These are phyloP conservation scores for Phalacrocorax pelagicus DNA, from an alignment of 2,113 vertebrate genomes.

Conservation along the genomic window DNA sequence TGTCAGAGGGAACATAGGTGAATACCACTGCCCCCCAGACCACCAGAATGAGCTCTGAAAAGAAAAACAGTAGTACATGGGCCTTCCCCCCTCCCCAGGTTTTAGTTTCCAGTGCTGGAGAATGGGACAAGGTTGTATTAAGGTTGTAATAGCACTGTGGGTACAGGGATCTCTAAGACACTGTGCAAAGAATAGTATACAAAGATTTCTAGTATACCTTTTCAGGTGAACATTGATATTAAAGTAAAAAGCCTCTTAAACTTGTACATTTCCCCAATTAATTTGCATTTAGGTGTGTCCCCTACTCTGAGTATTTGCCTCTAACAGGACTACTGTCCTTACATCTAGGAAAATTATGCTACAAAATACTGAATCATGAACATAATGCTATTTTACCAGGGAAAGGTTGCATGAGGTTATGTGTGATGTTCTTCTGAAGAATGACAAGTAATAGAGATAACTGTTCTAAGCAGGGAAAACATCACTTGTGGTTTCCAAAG, in stretches of 20 bases:
- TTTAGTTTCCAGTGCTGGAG: background rate
- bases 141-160: background rate
- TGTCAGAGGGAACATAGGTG: background rate
- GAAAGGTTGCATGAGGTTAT: background rate
- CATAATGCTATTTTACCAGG: background rate
- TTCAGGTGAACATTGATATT: background rate
- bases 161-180: background rate
- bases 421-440: background rate
- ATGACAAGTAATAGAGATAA: background rate
- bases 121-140: background rate
- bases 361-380: background rate
- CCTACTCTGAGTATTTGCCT: fast-evolving
- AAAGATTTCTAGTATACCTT: background rate
- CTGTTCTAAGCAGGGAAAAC: background rate
- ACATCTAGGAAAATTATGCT: background rate
- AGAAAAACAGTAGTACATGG: fast-evolving
- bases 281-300: background rate
- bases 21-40: background rate
- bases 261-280: background rate
- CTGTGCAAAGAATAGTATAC: background rate
- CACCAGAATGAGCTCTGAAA: background rate
- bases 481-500: background rate
- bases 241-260: background rate
- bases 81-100: background rate
- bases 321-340: background rate